Percentiles rank a stretch among this genome's conserved stretches.
These are phyloP conservation scores for Vireo altiloquus DNA, from an alignment of 2,113 vertebrate species.

Conservation along the genomic window DNA sequence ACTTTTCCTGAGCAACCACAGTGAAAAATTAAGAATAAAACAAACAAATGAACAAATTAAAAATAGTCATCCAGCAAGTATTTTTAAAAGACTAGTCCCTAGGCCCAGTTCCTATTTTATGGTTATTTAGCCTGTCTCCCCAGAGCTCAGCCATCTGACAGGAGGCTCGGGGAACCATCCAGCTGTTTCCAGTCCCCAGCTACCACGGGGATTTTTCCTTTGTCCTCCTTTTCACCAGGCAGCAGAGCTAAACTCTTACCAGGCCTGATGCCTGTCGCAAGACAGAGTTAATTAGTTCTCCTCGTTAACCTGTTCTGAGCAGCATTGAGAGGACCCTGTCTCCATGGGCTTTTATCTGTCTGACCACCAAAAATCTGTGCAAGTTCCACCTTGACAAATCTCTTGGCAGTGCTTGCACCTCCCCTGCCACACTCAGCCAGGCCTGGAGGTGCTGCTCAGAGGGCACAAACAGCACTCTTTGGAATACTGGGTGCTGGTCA, in stretches of 20 bases:
- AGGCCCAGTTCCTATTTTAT: background rate
- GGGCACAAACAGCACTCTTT: background rate
- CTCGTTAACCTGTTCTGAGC: background rate
- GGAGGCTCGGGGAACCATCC: background rate
- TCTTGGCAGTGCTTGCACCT: background rate
- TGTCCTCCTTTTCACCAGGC: background rate
- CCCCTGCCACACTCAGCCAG: background rate
- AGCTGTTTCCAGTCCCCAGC: constrained; percentile 26
- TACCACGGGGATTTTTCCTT: background rate
- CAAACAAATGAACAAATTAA: background rate
- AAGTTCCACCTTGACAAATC: background rate
- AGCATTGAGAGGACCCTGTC: background rate
- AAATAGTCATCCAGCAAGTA: background rate
- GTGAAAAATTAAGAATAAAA: background rate
- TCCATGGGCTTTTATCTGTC: background rate
- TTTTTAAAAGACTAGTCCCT: background rate
- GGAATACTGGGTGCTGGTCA: background rate
- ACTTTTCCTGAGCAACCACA: background rate
- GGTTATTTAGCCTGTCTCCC: background rate
- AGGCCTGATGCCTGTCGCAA: background rate
- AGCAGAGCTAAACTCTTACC: background rate
- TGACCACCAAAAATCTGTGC: background rate
- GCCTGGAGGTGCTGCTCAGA: background rate
- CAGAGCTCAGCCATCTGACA: background rate
- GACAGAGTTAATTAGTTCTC: background rate